Evolutionary conservation across 2,888 invertebrate species (phyloP).

Genomic region (Clanis bilineata): DNA sequence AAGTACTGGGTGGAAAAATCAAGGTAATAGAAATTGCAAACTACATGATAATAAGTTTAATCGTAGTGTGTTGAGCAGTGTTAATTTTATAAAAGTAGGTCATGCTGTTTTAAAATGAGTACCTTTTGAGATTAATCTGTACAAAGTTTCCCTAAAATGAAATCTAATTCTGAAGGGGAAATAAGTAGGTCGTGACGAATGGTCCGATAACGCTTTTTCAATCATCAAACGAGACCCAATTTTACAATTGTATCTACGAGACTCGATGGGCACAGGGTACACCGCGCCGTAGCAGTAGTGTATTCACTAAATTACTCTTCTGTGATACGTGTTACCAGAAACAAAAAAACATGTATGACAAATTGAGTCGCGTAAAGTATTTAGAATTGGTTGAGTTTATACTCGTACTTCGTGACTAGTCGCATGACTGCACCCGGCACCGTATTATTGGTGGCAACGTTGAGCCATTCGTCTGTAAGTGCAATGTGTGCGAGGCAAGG

Average conservation of each 20-base stretch:
- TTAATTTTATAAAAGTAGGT: not conserved
- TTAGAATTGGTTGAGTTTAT: too few relatives aligned
- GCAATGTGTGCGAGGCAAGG: constrained; percentile 31
- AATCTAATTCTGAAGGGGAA: constrained; percentile 46
- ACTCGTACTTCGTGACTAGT: not conserved
- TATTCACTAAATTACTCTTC: not conserved
- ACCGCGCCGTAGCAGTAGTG: not conserved
- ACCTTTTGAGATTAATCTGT: not conserved
- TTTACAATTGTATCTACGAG: constrained; percentile 22
- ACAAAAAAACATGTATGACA: not conserved
- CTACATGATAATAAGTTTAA: too few relatives aligned
- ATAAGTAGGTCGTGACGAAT: constrained; percentile 43
- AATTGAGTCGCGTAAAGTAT: too few relatives aligned
- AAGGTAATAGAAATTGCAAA: too few relatives aligned
- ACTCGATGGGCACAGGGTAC: not conserved
- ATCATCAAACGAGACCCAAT: constrained; percentile 40
- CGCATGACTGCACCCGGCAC: not conserved
- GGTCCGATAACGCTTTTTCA: constrained; percentile 44
- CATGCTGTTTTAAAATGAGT: not conserved
- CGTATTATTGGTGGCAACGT: not conserved
- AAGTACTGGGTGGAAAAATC: too few relatives aligned
- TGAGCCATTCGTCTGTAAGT: not conserved
- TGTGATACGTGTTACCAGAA: not conserved
- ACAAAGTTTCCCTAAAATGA: not conserved
- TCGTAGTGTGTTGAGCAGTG: not conserved